Conservation (phyloP, 2,888 invertebrate species). For the Mantis religiosa region DNA sequence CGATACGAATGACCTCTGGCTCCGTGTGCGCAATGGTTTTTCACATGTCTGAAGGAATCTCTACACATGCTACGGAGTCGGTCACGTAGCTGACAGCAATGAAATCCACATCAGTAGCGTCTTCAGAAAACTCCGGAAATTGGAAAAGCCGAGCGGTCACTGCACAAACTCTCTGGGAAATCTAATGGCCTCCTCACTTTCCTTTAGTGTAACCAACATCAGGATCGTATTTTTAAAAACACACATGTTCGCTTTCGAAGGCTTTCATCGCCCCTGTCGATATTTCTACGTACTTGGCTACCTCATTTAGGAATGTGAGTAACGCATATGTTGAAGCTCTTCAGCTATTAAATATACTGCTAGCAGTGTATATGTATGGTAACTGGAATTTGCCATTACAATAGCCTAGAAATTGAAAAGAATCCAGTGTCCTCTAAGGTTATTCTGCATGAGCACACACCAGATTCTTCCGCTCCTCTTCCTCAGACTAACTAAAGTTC, state of each 20-base stretch:
- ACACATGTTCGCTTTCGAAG: neutral
- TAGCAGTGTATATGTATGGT: too few relatives aligned
- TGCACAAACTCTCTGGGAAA: neutral
- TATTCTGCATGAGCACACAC: too few relatives aligned
- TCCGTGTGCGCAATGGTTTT: neutral
- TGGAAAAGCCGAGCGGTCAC: neutral
- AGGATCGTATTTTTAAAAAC: neutral
- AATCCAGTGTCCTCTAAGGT: too few relatives aligned
- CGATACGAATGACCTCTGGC: neutral
- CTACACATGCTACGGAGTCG: neutral
- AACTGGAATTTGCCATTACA: too few relatives aligned
- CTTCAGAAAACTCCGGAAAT: neutral
- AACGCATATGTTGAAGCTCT: too few relatives aligned
- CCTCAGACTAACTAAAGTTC: too few relatives aligned
- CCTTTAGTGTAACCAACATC: neutral
- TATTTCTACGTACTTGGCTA: neutral
- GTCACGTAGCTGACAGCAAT: neutral
- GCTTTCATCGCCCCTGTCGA: neutral
- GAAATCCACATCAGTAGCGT: neutral
- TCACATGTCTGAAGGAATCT: neutral
- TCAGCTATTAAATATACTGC: too few relatives aligned
- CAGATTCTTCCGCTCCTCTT: too few relatives aligned
- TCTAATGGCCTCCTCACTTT: neutral
- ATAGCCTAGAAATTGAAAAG: too few relatives aligned
- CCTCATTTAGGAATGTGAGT: too few relatives aligned